A percentile compares a stretch with the other conserved stretches of the same genome.
Evolutionary conservation across 2,113 vertebrate genomes (phyloP).

Genomic region (Terrapene triunguis): DNA sequence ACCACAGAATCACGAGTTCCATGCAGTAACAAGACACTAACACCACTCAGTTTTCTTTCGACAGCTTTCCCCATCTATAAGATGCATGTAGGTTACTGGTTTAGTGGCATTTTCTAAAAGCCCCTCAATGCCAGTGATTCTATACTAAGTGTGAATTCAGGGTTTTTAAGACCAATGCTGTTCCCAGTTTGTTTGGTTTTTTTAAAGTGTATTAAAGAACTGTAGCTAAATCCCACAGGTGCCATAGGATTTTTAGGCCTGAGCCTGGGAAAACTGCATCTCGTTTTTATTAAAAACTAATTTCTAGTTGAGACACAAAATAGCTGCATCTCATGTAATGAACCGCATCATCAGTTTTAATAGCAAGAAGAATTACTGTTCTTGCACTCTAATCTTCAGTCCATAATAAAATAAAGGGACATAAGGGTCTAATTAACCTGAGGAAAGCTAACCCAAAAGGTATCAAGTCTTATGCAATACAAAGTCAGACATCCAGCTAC

Average conservation of each 20-base stretch:
- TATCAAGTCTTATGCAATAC: slow-evolving; percentile 34
- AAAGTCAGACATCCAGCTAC: slow-evolving; percentile 60
- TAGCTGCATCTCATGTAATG: neutral
- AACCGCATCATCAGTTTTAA: neutral
- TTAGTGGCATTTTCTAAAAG: neutral
- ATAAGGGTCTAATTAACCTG: neutral
- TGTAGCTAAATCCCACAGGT: neutral
- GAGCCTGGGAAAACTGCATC: neutral
- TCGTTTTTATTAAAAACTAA: accelerated
- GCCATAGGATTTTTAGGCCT: neutral
- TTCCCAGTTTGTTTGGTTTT: neutral
- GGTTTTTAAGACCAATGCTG: neutral
- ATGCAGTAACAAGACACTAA: slow-evolving; percentile 13
- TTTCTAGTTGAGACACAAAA: neutral
- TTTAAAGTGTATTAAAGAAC: neutral
- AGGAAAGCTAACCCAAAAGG: slow-evolving; percentile 28
- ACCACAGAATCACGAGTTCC: slow-evolving; percentile 26
- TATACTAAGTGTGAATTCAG: slow-evolving; percentile 1
- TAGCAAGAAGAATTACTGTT: neutral
- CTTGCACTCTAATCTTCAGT: neutral
- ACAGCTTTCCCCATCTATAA: neutral
- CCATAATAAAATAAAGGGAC: accelerated
- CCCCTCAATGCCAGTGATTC: too few species aligned
- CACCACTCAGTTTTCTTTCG: neutral
- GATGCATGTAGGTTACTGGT: neutral